A percentile compares a stretch with the other conserved stretches of the same genome.
Evolutionary conservation across 2,888 invertebrate species (phyloP).

Genomic region (Therioaphis trifolii): DNA sequence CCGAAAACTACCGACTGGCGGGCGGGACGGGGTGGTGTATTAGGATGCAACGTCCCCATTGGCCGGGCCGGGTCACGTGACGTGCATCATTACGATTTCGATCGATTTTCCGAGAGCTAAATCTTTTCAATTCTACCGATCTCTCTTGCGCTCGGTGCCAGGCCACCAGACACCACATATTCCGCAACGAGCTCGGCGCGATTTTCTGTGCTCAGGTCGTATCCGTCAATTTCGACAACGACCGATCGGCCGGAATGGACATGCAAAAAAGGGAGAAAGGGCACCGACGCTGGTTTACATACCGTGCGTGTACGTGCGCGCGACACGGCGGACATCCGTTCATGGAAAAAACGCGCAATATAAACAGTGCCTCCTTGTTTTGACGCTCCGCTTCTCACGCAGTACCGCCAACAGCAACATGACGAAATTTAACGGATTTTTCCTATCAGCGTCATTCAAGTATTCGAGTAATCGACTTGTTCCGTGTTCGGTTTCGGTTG

Average conservation of each 20-base stretch:
- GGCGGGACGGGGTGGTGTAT: slow-evolving; percentile 59
- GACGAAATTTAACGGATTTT: slow-evolving; percentile 38
- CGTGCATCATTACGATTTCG: slow-evolving; percentile 65
- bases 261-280: slow-evolving; percentile 32
- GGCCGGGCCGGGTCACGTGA: slow-evolving; percentile 68
- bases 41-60: slow-evolving; percentile 67
- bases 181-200: background rate
- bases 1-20: slow-evolving; percentile 51
- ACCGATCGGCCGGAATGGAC: background rate
- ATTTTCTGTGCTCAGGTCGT: background rate
- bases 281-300: slow-evolving; percentile 13
- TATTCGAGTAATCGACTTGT: too few relatives aligned
- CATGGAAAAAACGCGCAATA: slow-evolving; percentile 44
- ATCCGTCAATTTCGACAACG: background rate
- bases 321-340: background rate
- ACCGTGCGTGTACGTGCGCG: slow-evolving; percentile 1
- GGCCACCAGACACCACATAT: background rate
- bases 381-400: background rate
- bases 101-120: slow-evolving; percentile 66
- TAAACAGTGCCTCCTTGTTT: slow-evolving; percentile 50
- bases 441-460: slow-evolving; percentile 34
- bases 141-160: background rate
- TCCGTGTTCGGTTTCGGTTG: too few relatives aligned
- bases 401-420: slow-evolving; percentile 4
- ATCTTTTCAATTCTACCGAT: slow-evolving; percentile 55